These are phyloP conservation scores for Heterohyrax brucei DNA, from an alignment of 2,797 vertebrate genomes.

Conservation along the genomic window DNA sequence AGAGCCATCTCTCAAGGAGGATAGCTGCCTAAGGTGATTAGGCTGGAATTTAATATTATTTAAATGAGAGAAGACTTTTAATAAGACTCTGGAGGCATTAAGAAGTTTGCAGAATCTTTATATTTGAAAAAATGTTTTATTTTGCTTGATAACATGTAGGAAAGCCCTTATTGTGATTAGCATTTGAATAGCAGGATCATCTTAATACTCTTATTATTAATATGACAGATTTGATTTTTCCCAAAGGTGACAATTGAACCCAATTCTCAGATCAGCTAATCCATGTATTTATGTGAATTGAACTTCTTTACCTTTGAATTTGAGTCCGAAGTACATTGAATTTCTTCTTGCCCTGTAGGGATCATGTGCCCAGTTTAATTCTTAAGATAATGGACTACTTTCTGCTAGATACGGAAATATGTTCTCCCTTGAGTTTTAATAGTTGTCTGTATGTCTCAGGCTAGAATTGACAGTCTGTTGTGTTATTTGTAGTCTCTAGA, in stretches of 20 bases:
- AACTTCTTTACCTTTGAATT: conserved; percentile 82
- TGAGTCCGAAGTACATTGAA: conserved; percentile 76
- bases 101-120: conserved; percentile 82
- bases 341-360: conserved; percentile 68
- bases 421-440: conserved; percentile 12
- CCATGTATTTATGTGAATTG: conserved; percentile 81
- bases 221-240: conserved; percentile 84
- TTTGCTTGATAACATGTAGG: conserved; percentile 81
- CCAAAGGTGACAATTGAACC: conserved; percentile 85
- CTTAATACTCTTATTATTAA: conserved; percentile 84
- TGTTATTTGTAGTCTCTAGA: not conserved
- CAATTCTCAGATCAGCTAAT: conserved; percentile 85
- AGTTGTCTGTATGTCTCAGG: not conserved
- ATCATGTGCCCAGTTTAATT: conserved; percentile 71
- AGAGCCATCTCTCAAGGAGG: conserved; percentile 52
- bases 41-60: conserved; percentile 81
- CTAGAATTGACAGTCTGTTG: not conserved
- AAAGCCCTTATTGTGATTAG: conserved; percentile 84
- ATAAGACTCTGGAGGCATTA: conserved; percentile 85
- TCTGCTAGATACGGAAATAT: conserved; percentile 32
- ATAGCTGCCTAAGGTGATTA: conserved; percentile 73
- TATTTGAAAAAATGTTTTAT: conserved; percentile 85
- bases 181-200: conserved; percentile 85
- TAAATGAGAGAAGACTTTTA: conserved; percentile 84
- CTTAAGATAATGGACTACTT: conserved; percentile 15